Evolutionary conservation across 2,888 invertebrate genomes (phyloP).

Genomic region (Rugalucina vietnamica): DNA sequence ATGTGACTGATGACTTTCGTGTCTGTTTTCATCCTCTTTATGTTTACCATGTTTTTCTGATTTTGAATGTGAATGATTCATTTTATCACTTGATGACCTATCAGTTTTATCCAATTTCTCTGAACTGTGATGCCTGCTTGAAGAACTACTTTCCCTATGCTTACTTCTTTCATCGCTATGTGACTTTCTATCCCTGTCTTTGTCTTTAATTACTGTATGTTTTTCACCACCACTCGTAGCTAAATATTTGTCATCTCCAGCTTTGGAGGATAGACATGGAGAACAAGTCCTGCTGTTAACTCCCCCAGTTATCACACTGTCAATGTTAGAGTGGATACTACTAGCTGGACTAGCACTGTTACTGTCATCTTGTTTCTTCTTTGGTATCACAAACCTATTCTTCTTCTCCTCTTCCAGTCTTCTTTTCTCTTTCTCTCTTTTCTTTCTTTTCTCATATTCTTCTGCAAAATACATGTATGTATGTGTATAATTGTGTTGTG

Average conservation of each 20-base stretch:
- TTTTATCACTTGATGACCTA: neutral
- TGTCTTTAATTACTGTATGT: neutral
- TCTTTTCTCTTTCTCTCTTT: slow-evolving; percentile 42
- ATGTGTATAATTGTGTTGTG: too few species aligned
- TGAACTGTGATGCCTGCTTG: slow-evolving; percentile 1
- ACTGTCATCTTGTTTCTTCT: slow-evolving; percentile 34
- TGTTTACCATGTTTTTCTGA: neutral
- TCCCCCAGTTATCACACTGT: neutral
- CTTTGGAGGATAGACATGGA: neutral
- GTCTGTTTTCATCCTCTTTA: neutral
- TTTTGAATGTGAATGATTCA: neutral
- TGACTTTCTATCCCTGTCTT: neutral
- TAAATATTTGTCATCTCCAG: too few species aligned
- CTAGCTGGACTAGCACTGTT: neutral
- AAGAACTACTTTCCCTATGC: slow-evolving; percentile 31
- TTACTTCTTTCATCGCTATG: neutral
- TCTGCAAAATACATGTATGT: slow-evolving; percentile 41
- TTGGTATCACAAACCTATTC: slow-evolving; percentile 65
- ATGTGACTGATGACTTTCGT: neutral
- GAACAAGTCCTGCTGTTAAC: neutral
- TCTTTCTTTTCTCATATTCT: slow-evolving; percentile 25
- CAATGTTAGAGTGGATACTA: neutral
- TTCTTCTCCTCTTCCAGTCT: slow-evolving; percentile 59
- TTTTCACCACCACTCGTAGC: too few species aligned
- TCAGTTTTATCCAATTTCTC: slow-evolving; percentile 21